Conservation (phyloP, 2,113 vertebrate species). For the Tragelaphus scriptus region DNA sequence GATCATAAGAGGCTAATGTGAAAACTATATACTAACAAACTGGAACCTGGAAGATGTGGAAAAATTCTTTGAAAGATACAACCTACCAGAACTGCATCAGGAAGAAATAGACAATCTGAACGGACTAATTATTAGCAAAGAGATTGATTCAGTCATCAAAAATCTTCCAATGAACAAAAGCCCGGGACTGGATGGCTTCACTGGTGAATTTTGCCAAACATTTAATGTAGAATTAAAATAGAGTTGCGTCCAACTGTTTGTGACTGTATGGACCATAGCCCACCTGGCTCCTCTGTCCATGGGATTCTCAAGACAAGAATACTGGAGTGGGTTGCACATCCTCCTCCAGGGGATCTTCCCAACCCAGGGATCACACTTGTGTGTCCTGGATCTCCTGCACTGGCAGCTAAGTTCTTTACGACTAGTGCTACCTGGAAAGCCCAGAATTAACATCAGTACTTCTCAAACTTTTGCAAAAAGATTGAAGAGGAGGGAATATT, state of each 20-base stretch:
- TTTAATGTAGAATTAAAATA: not conserved
- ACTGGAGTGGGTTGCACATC: not conserved
- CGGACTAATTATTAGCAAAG: not conserved
- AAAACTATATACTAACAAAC: not conserved
- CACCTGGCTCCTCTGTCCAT: not conserved
- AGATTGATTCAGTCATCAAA: not conserved
- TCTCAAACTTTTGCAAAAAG: not conserved
- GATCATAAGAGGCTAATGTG: not conserved
- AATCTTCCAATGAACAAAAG: not conserved
- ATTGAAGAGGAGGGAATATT: not conserved
- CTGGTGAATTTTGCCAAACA: not conserved
- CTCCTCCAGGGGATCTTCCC: not conserved
- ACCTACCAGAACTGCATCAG: not conserved
- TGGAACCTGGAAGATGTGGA: not conserved
- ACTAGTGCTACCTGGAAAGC: not conserved
- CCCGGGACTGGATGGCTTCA: not conserved
- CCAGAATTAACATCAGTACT: not conserved
- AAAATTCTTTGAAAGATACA: not conserved
- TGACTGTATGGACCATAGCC: not conserved
- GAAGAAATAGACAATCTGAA: not conserved
- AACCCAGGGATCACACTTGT: not conserved
- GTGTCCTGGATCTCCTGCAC: not conserved
- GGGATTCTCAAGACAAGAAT: not conserved
- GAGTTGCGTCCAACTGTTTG: not conserved
- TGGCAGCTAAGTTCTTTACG: not conserved